Conservation (phyloP, 2,113 vertebrate species). For the Thryonomys swinderianus region DNA sequence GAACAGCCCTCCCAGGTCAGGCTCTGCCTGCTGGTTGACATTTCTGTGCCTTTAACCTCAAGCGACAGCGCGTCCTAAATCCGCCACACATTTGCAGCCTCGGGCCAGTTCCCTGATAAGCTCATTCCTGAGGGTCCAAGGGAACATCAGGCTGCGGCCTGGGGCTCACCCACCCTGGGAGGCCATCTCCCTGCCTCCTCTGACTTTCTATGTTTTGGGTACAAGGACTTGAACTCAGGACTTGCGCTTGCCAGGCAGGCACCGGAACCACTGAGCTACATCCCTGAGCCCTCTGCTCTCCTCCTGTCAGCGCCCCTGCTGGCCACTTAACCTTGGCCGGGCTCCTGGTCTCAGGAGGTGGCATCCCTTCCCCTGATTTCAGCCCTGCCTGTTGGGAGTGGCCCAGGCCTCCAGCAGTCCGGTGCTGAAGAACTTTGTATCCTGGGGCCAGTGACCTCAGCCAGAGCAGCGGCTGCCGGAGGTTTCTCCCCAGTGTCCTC, state of each 20-base stretch:
- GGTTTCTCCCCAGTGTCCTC: not conserved
- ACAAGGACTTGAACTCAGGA: no score
- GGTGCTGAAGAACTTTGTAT: slow-evolving; percentile 42
- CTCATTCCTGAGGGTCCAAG: not conserved
- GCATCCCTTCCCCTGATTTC: slow-evolving; percentile 29
- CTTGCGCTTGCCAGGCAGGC: no score
- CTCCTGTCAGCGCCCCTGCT: no score
- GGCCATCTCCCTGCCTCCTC: not conserved
- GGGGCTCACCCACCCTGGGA: not conserved
- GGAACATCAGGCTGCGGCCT: not conserved
- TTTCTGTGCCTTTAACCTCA: not conserved
- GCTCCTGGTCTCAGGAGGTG: not conserved
- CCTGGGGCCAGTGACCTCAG: slow-evolving; percentile 12
- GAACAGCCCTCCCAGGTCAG: not conserved
- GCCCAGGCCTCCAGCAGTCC: slow-evolving; percentile 28
- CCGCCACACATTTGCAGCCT: not conserved
- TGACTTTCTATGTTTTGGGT: no score
- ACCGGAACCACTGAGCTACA: no score
- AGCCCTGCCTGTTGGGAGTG: slow-evolving; percentile 48
- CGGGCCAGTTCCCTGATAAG: not conserved
- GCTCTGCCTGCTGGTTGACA: not conserved
- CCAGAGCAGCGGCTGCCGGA: not conserved
- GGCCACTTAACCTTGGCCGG: not conserved
- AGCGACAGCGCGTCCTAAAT: not conserved
- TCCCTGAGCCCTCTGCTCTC: no score